Evolutionary conservation across 2,113 vertebrate genomes (phyloP).

Genomic region (Lophura nycthemera): DNA sequence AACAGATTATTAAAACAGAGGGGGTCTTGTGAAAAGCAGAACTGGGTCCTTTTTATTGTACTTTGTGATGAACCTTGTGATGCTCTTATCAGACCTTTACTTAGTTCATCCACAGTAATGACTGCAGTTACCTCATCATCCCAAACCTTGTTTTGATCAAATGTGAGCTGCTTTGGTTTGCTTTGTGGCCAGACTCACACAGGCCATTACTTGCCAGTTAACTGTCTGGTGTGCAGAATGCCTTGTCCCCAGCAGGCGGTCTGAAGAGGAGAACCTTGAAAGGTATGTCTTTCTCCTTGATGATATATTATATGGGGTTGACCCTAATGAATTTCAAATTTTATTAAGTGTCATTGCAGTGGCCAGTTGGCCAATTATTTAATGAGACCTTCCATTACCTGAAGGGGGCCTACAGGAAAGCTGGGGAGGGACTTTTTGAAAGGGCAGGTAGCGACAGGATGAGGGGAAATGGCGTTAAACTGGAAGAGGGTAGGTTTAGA

Average conservation of each 20-base stretch:
- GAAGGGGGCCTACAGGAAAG: too few species aligned
- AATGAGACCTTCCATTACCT: too few species aligned
- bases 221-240: neutral
- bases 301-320: neutral
- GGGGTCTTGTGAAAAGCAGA: neutral
- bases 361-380: neutral
- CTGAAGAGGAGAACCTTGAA: neutral
- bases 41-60: neutral
- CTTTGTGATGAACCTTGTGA: neutral
- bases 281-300: accelerated
- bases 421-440: too few species aligned
- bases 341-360: neutral
- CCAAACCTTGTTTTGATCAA: neutral
- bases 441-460: too few species aligned
- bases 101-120: neutral
- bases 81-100: neutral
- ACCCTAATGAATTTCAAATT: neutral
- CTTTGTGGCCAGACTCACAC: neutral
- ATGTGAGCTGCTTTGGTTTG: neutral
- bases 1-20: neutral
- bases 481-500: too few species aligned
- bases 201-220: neutral
- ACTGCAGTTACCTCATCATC: neutral
- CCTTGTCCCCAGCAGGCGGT: neutral
- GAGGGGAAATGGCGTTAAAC: too few species aligned